Conservation (phyloP, 2,888 invertebrate species). For the Diarsia rubi region DNA sequence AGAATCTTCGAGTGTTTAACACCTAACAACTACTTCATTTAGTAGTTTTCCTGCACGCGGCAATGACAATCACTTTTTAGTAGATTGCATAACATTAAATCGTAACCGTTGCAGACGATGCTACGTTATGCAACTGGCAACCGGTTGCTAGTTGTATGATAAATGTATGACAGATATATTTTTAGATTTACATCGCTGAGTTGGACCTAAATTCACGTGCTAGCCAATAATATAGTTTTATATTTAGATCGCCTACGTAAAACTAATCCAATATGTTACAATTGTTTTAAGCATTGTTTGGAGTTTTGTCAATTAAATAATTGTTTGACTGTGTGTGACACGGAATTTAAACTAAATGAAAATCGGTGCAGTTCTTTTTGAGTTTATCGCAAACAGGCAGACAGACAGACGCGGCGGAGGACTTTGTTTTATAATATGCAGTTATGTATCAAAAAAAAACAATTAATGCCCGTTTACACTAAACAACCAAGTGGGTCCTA, state of each 20-base stretch:
- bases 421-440: too few species aligned
- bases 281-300: constrained; percentile 10
- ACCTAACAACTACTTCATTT: neutral
- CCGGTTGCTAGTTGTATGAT: constrained; percentile 6
- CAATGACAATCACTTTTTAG: constrained; percentile 30
- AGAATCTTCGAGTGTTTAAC: constrained; percentile 23
- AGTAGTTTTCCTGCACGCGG: constrained; percentile 24
- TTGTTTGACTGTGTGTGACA: too few species aligned
- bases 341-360: too few species aligned
- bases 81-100: constrained; percentile 24
- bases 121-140: constrained; percentile 19
- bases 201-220: constrained; percentile 11
- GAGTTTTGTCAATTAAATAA: neutral
- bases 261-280: neutral
- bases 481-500: neutral
- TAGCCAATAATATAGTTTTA: constrained; percentile 21
- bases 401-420: too few species aligned
- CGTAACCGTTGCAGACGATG: neutral
- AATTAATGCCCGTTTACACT: neutral
- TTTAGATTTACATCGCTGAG: constrained; percentile 18
- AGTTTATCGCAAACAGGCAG: too few species aligned
- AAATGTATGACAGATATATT: constrained; percentile 4
- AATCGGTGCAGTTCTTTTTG: too few species aligned
- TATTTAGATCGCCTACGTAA: constrained; percentile 36
- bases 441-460: too few species aligned